phyloP scores from a whole-genome alignment of 1,140 invertebrate genomes.

The Nephila pilipes region DNA sequence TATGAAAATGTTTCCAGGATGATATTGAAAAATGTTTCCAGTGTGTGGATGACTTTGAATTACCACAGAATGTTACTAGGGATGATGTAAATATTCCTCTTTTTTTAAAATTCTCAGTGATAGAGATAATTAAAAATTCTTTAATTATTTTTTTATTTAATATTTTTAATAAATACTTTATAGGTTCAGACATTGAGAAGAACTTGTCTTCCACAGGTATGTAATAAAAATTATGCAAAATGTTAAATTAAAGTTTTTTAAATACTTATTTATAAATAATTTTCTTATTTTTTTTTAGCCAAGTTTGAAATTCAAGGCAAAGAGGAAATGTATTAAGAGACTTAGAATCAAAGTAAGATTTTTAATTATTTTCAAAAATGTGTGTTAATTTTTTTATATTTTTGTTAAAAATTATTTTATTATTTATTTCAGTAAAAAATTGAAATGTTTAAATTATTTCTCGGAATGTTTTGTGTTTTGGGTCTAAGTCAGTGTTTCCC shows the following conservation, averaged over 20 bases:
- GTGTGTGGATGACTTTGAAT: slow-evolving; percentile 65
- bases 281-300: slow-evolving; percentile 39
- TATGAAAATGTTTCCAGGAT: slow-evolving; percentile 13
- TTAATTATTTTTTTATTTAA: not conserved
- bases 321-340: slow-evolving; percentile 70
- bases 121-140: not conserved
- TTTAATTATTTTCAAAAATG: not conserved
- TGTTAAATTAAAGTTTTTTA: too few species aligned
- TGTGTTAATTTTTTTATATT: too few species aligned
- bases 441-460: slow-evolving; percentile 1
- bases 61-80: slow-evolving; percentile 72
- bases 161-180: not conserved
- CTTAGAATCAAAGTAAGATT: slow-evolving; percentile 56
- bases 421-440: not conserved
- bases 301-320: slow-evolving; percentile 74
- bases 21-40: slow-evolving; percentile 67
- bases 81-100: slow-evolving; percentile 60
- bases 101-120: not conserved
- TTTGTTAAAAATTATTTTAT: too few species aligned
- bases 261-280: too few species aligned
- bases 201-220: slow-evolving; percentile 68
- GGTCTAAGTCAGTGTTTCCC: too few species aligned
- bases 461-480: not conserved
- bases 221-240: not conserved
- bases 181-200: slow-evolving; percentile 68